Conservation (phyloP, 2,113 vertebrate genomes). For the Sceloporus undulatus region DNA sequence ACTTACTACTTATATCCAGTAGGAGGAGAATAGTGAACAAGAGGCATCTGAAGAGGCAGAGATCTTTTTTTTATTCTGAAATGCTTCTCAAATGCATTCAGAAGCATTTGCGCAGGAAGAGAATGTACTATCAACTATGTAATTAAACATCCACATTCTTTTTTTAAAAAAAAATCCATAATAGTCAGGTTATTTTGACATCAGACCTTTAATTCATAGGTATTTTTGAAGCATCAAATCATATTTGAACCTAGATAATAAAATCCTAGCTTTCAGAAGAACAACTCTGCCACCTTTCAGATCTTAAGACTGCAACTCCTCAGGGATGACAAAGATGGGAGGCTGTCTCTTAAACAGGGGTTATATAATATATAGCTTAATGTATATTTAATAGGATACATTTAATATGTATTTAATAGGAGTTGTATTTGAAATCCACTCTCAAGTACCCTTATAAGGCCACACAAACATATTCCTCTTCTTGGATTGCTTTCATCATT, state of each 20-base stretch:
- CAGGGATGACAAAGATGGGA: not conserved
- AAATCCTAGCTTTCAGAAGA: not conserved
- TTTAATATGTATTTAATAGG: not conserved
- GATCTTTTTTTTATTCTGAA: not conserved
- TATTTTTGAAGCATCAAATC: fast-evolving
- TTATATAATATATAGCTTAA: not conserved
- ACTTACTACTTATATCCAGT: not conserved
- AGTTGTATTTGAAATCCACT: not conserved
- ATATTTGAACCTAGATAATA: not conserved
- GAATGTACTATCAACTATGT: not conserved
- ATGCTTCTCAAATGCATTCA: not conserved
- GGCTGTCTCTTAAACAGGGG: not conserved
- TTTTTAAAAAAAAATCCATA: not conserved
- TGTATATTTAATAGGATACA: not conserved
- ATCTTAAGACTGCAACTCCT: not conserved
- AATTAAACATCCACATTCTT: not conserved
- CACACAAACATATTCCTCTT: not conserved
- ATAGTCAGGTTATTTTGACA: not conserved
- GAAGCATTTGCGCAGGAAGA: not conserved
- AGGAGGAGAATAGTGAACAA: not conserved
- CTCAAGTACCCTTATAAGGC: not conserved
- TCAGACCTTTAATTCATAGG: not conserved
- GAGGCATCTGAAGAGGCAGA: not conserved
- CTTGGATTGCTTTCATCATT: not conserved
- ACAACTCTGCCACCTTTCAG: not conserved